Evolutionary conservation across 2,888 invertebrate genomes (phyloP), one percentile per base, ranked within the genome.

Genomic region (Caradrina clavipalpis): DNA sequence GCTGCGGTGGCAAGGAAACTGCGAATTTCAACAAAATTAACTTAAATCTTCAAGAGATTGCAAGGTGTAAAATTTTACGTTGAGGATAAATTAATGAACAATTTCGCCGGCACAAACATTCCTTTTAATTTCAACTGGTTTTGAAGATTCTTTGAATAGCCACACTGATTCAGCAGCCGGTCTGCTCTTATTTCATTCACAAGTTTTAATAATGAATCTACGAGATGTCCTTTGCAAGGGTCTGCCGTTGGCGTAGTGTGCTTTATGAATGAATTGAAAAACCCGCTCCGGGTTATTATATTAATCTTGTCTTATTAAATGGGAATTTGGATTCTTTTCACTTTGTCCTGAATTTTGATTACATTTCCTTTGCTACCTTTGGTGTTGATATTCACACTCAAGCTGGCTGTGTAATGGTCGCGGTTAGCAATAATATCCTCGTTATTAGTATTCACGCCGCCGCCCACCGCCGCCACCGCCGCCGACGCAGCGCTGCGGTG

Each of bases 391-490:
- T 63, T 72, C 22, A 42, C 56, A 56, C 47, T 31, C 26, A 61
- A 66, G 62, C 64, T 54, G 69, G 74, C 70, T 45, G 69, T 78
- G 75, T 74, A 51, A 72, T 80, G 72, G 77, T 79, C 76, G 76
- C 79, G 78, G 78, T 69, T 66, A 87, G 88, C 87, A 87, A 86
- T 86, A 82, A 84, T 88, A 67, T 88, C 31, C 79, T 80, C 86
- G 85, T 89, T 91, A 92, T 94, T 93, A 93, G 92, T 91, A 93
- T 93, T 93, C 92, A 83, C 82, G 45, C 83, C 85, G 21, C 19
- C 55, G n/a, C n/a, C n/a, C n/a, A n/a, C n/a, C n/a, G n/a, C n/a
- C 82, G 45, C 83, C 85, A n/a, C 19, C 55, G 54, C 53, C 76
- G 84, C 84, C 78, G 80, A 83, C 84, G 82, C 83, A 82, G 81